Percentiles rank a stretch among this genome's conserved stretches.
These are phyloP conservation scores for Megathymus violae DNA, from an alignment of 1,140 invertebrate genomes.

Conservation along the genomic window DNA sequence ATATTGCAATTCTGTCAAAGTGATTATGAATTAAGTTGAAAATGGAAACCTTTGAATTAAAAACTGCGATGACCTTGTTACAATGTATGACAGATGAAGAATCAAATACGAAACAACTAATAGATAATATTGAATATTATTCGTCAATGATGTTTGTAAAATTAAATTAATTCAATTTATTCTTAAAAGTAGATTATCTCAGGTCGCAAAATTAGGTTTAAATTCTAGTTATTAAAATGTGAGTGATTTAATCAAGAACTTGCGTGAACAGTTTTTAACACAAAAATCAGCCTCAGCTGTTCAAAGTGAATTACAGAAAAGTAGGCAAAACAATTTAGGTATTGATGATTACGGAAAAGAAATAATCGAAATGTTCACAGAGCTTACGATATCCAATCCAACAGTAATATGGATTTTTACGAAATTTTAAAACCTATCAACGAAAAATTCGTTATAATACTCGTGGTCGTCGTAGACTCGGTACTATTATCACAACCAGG, in stretches of 20 bases:
- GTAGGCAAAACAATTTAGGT: neutral
- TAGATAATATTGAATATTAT: slow-evolving; percentile 17
- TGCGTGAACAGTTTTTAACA: neutral
- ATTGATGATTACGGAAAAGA: slow-evolving; percentile 4
- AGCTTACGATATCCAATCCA: slow-evolving; percentile 3
- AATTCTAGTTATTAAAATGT: neutral
- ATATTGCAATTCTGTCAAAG: neutral
- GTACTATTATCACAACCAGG: too few species aligned
- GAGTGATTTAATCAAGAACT: neutral
- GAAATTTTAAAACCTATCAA: slow-evolving; percentile 10
- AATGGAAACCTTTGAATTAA: slow-evolving; percentile 14
- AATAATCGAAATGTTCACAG: slow-evolving; percentile 1
- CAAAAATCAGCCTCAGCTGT: slow-evolving; percentile 3
- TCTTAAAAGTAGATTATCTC: slow-evolving; percentile 4
- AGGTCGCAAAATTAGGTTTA: slow-evolving; percentile 6
- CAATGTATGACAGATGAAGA: neutral
- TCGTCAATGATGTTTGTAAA: neutral
- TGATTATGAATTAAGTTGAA: neutral
- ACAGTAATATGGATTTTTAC: neutral
- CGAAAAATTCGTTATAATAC: slow-evolving; percentile 7
- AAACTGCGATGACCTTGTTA: neutral
- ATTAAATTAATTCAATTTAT: slow-evolving; percentile 6
- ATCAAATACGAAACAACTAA: neutral
- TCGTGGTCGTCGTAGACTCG: too few species aligned
- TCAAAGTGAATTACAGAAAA: slow-evolving; percentile 2